Evolutionary conservation across 2,113 vertebrate genomes (phyloP), one percentile per base, ranked within the genome.

Genomic region (Aspiorhynchus laticeps): DNA sequence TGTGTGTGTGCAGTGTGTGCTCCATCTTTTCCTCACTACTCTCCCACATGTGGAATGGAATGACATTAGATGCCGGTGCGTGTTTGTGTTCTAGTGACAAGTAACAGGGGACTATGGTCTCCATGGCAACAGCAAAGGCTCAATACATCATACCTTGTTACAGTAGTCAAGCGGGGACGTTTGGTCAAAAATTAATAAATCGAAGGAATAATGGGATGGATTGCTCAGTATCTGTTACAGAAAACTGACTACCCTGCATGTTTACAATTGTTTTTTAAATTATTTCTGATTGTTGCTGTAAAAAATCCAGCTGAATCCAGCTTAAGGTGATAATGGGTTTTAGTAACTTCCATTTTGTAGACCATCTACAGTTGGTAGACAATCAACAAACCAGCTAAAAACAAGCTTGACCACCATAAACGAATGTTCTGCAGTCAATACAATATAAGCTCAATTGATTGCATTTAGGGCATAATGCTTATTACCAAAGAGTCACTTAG

Each of bases 131-230:
- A 93, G 92, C 92, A 91, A 88, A 92, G 95, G 94, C 94, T 95
- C 95, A 95, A 95, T 96, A 96, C 94, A 96, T 96, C 96, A 96
- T 91, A 95, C 93, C 94, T 96, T 92, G 94, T 96, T 96, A 96
- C 93, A 94, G 93, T 93, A 94, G 95, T 95, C 95, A 95, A 95
- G 93, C 92, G 86, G 91, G 92, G 92, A 94, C 90, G 90, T 94
- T 94, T 95, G 94, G 95, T 95, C 94, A 95, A 95, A 95, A 95
- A 94, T 92, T 87, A 90, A 95, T 94, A 94, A 92, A 93, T 94
- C 92, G 94, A 91, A 87, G 91, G 89, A 94, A 88, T 86, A 81
- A 87, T 71, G 63, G 61, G 38, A 79, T 78, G 38, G 59, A 77
- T 67, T 71, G 61, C 59, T 17, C 69, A 46, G 85, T 46, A 65